Evolutionary conservation across 2,797 vertebrate genomes (phyloP).

Genomic region (Onychomys arenicola): DNA sequence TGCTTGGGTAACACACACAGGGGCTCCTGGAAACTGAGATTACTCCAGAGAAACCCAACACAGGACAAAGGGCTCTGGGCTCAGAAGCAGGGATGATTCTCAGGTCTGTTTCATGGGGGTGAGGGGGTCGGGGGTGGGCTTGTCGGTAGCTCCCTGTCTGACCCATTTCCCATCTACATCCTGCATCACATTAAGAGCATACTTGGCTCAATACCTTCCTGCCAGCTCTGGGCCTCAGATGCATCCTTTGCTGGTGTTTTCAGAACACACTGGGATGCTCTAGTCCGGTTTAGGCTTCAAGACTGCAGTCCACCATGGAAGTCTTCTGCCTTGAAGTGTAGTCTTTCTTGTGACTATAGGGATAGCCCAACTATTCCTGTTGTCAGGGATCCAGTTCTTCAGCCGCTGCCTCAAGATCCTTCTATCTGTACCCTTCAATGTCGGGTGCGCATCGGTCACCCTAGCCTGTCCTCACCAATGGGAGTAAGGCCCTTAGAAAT

Average conservation of each 20-base stretch:
- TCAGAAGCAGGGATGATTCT: not conserved
- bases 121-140: not conserved
- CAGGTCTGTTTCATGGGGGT: not conserved
- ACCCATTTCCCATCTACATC: not conserved
- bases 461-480: not conserved
- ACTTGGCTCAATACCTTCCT: not conserved
- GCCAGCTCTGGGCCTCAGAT: not conserved
- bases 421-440: not conserved
- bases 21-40: not conserved
- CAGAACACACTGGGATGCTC: not conserved
- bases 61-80: not conserved
- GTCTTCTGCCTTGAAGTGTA: not conserved
- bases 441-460: not conserved
- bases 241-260: not conserved
- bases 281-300: not conserved
- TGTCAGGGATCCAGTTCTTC: not conserved
- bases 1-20: rapidly evolving
- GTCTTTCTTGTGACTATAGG: not conserved
- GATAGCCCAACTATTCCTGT: not conserved
- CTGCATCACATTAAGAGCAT: rapidly evolving
- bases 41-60: not conserved
- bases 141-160: not conserved
- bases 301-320: not conserved
- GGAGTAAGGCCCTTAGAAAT: not conserved
- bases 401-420: not conserved